Evolutionary conservation across 2,888 invertebrate species (phyloP), one percentile per base, ranked within the genome.

Genomic region (Linyphia triangularis): DNA sequence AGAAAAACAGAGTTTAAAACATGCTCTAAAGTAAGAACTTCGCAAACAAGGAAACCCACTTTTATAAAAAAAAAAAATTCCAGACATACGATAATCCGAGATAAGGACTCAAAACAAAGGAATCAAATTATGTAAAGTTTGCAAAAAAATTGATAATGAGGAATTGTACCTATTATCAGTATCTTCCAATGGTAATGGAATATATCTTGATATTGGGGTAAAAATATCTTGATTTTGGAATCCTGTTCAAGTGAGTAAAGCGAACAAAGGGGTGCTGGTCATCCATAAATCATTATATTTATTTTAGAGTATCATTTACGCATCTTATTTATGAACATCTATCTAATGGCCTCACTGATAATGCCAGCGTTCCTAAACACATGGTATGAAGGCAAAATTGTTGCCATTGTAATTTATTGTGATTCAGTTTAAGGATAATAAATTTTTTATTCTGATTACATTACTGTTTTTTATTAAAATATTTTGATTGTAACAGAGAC

Each of bases 271-370:
- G 59, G 40, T 77, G 61, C 57, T n/a, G 73, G 57, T 19, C 57
- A 59, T 73, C 59, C 30, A 6, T 33, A 3, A 6, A 16, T 63
- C 16, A 57, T 43, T 40, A 30, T 81, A 82, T 70, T 67, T 67
- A 67, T 81, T 81, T 65, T 61, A 43, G 30, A 7, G 33, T 43
- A 30, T 67, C 83, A 83, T 83, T 73, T 65, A 28, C 51, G 75
- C 84, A 84, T 84, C 84, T 51, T 84, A 84, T 84, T 84, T 84
- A 84, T 84, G 22, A 51, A 67, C 84, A 84, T 84, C 57, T 7
- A 40, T 13, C 9, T 22, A 26, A 57, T 2, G 24, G 43, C 16
- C 24, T 24, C 40, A 24, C 37, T 24, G 19, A 70, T 7, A 13
- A 57, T 57, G 22, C 26, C 13, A 24, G 13, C 6, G 26, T 63